phyloP scores from a whole-genome alignment of 2,888 invertebrate species.

The Cheilosia vulpina region DNA sequence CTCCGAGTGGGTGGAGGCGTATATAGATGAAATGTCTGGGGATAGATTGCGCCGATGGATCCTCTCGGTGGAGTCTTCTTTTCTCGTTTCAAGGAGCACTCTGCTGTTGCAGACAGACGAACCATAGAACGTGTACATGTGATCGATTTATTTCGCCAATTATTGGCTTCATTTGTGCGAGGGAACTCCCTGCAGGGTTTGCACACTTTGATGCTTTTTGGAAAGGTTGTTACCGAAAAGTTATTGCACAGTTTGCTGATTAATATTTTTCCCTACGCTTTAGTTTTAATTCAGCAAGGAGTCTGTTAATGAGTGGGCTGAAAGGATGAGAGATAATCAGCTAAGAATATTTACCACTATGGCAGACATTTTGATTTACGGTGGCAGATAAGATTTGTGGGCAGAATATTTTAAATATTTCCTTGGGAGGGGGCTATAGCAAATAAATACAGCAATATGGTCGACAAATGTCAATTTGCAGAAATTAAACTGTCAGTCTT shows the following conservation, averaged over 20 bases:
- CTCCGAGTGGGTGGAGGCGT: not conserved
- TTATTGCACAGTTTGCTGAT: constrained; percentile 26
- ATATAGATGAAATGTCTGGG: not conserved
- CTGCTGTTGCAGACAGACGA: constrained; percentile 11
- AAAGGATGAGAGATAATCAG: not conserved
- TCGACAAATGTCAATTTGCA: too few species aligned
- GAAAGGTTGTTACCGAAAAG: constrained; percentile 16
- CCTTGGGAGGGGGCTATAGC: too few species aligned
- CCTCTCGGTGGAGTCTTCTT: constrained; percentile 9
- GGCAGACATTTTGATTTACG: too few species aligned
- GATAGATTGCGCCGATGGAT: constrained; percentile 10
- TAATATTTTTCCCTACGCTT: constrained; percentile 4
- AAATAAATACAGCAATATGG: too few species aligned
- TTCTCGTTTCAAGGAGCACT: constrained; percentile 14
- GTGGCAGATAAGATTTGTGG: too few species aligned
- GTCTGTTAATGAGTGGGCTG: not conserved
- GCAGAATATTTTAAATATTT: too few species aligned
- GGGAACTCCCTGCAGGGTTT: not conserved
- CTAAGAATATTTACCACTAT: not conserved
- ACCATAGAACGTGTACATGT: constrained; percentile 19
- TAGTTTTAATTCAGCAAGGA: not conserved
- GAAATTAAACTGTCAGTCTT: too few species aligned
- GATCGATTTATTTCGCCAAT: constrained; percentile 53
- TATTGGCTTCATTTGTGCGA: not conserved
- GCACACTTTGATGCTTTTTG: not conserved